Base-by-base conservation (phyloP, 2,888 invertebrate species). In the Gastracanthus pulcherrimus region DNA sequence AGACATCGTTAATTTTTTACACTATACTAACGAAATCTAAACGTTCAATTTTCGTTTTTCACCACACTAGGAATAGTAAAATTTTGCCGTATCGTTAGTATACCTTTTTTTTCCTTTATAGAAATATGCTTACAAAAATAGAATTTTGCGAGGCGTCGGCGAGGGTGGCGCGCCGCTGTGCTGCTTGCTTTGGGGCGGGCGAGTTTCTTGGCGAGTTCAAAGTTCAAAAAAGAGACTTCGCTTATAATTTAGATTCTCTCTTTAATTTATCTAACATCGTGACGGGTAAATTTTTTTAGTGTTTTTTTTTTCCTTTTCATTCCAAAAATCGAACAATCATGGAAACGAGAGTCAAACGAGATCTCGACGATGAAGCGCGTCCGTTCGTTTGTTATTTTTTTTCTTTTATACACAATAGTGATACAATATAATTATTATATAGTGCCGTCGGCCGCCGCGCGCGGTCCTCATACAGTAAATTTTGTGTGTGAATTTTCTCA, bases 91-190 rank as follows among this genome's bases (percentile, higher is more conserved):
- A 90, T 91, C 91, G 91, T 91, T 91, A 91, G 91, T 91, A 91
- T 91, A 91, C 89, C 87, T 85, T 86, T 84, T 51, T 83, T 86
- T 85, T 83, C n/a, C 84, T 90, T 91, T 91, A 91, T 91, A 91
- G 91, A 91, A 91, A 91, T 91, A 91, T 91, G 91, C 91, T 91
- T 91, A 91, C 91, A 91, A 91, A 91, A 91, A 91, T 91, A 91
- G 91, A 91, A 91, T 91, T 91, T 91, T 86, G 91, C 90, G 91
- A 91, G 90, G 89, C 90, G 88, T 88, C 88, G 88, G 26, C 55
- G 55, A 62, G 88, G 88, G 82, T 48, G 89, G 89, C 87, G 89
- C 90, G 86, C 88, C 89, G 89, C 87, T 88, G 55, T 26, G 87
- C 87, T 88, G 83, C 86, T 71, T 86, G 85, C 86, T 79, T n/a